Evolutionary conservation across 2,797 vertebrate species (phyloP).

Genomic region (Falco berigora): DNA sequence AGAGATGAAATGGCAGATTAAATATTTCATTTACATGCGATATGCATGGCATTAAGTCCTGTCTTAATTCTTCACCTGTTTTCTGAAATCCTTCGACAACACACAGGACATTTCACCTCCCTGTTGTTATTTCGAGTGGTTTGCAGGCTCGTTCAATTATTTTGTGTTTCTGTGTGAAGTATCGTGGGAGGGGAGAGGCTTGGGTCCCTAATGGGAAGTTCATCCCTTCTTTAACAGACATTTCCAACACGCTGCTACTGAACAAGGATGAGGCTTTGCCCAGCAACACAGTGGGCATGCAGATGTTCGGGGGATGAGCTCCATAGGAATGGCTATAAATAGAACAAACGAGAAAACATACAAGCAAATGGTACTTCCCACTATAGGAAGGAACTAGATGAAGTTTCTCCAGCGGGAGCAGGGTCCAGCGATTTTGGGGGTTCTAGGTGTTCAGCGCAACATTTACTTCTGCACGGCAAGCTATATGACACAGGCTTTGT

Average conservation of each 20-base stretch:
- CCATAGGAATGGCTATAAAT: conserved; percentile 1
- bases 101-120: neutral
- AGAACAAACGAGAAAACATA: conserved; percentile 9
- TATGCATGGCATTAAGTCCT: neutral
- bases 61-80: conserved; percentile 43
- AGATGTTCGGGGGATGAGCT: neutral
- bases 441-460: neutral
- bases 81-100: conserved; percentile 43
- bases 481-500: neutral
- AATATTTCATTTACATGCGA: conserved; percentile 44
- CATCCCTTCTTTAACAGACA: neutral
- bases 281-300: neutral
- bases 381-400: neutral
- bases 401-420: neutral
- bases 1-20: conserved; percentile 41
- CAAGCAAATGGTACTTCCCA: neutral
- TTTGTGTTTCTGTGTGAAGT: neutral
- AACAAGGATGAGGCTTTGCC: neutral
- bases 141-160: neutral
- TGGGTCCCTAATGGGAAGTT: neutral
- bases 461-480: neutral
- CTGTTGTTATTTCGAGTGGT: neutral
- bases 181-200: neutral
- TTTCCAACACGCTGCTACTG: neutral
- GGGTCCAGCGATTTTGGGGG: rapidly evolving